phyloP scores from a whole-genome alignment of 53 echinoderm and acorn worm genomes.

The Temnopleurus reevesii region DNA sequence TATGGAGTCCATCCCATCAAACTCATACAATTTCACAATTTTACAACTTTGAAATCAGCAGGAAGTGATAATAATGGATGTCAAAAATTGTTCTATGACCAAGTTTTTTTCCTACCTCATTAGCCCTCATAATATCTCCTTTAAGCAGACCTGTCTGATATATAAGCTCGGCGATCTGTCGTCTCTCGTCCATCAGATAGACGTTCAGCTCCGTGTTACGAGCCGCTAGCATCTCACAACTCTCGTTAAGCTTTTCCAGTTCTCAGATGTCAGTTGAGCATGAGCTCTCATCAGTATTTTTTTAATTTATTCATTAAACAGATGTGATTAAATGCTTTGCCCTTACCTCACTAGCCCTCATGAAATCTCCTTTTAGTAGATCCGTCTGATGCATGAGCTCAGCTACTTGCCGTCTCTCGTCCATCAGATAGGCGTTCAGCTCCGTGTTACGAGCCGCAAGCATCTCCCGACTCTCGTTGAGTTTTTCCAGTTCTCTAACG shows the following conservation, averaged over 20 bases:
- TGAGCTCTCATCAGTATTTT: too few relatives aligned
- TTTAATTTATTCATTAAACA: too few relatives aligned
- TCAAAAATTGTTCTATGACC: too few relatives aligned
- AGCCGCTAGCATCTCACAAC: conserved; percentile 73
- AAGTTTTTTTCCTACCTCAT: conserved; percentile 83
- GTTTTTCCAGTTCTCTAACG: conserved; percentile 76
- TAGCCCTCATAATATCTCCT: conserved; percentile 75
- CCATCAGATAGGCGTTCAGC: conserved; percentile 68
- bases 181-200: conserved; percentile 66
- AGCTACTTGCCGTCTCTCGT: conserved; percentile 62
- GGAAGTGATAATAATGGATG: too few relatives aligned
- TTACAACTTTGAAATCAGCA: too few relatives aligned
- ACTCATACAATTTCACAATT: too few relatives aligned
- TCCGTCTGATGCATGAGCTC: conserved; percentile 80
- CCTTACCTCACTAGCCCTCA: conserved; percentile 79
- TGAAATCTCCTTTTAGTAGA: conserved; percentile 72
- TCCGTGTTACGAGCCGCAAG: conserved; percentile 72
- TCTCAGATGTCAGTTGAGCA: conserved; percentile 70
- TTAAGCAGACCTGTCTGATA: conserved; percentile 73
- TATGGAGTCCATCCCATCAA: too few relatives aligned
- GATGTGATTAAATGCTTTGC: too few relatives aligned
- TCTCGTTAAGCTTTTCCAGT: conserved; percentile 84
- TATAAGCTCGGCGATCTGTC: conserved; percentile 66
- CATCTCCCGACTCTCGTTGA: conserved; percentile 83
- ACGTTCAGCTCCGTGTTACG: conserved; percentile 74